Evolutionary conservation across 2,797 vertebrate species (phyloP).

Genomic region (Varecia variegata): DNA sequence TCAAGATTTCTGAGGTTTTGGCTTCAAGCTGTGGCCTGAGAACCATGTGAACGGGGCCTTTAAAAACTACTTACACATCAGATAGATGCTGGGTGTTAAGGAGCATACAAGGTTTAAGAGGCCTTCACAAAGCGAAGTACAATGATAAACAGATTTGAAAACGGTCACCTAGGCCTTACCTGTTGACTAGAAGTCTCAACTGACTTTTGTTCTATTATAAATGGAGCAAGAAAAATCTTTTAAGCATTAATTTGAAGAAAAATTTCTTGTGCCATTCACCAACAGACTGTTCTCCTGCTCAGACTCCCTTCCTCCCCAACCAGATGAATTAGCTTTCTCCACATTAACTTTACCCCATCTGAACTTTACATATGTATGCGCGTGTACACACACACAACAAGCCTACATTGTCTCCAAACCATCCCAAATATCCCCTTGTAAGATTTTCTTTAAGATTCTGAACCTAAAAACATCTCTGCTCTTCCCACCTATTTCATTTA

Average conservation of each 20-base stretch:
- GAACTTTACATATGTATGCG: background rate
- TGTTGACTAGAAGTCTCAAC: background rate
- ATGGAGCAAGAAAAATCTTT: background rate
- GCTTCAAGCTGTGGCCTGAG: conserved; percentile 1
- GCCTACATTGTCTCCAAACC: background rate
- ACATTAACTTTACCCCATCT: background rate
- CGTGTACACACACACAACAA: background rate
- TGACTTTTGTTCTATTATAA: conserved; percentile 2
- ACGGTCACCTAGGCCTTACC: background rate
- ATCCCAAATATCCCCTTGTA: background rate
- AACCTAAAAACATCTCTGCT: background rate
- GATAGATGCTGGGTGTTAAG: background rate
- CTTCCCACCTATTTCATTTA: background rate
- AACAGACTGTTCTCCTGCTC: background rate
- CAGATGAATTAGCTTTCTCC: background rate
- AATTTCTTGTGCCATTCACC: background rate
- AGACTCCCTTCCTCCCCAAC: background rate
- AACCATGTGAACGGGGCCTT: background rate
- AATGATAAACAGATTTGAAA: background rate
- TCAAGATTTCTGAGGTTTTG: background rate
- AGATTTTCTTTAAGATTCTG: background rate
- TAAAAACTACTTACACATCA: background rate
- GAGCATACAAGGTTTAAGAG: background rate
- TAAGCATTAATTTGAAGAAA: background rate
- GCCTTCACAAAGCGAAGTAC: background rate